A percentile compares a stretch with the other conserved stretches of the same genome.
Evolutionary conservation across 1,140 invertebrate genomes (phyloP).

Genomic region (Vanessa atalanta): DNA sequence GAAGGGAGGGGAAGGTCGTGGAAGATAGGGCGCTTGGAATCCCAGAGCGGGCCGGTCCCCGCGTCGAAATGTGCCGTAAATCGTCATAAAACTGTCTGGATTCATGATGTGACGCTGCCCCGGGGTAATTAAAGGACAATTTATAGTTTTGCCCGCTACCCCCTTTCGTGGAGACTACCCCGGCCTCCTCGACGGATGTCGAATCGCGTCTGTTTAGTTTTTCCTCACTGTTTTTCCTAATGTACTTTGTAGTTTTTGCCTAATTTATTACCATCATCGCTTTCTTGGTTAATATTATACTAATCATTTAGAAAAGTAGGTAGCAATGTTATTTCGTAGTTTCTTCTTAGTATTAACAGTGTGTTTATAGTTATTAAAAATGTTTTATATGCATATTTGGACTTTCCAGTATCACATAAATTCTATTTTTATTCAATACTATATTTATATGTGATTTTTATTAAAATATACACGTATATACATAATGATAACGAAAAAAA

Average conservation of each 20-base stretch:
- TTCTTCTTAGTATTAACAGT: background rate
- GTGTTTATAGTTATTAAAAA: background rate
- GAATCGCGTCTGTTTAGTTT: conserved; percentile 59
- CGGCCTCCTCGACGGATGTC: conserved; percentile 58
- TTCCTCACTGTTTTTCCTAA: conserved; percentile 50
- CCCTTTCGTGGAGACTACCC: conserved; percentile 58
- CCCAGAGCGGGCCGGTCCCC: conserved; percentile 77
- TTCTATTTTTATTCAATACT: no score
- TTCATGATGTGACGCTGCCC: conserved; percentile 85
- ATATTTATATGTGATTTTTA: no score
- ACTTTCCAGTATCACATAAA: no score
- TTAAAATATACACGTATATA: no score
- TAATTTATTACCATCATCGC: conserved; percentile 20
- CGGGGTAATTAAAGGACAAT: conserved; percentile 85
- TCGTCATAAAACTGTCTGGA: conserved; percentile 87
- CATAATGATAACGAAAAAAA: no score
- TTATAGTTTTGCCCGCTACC: conserved; percentile 81
- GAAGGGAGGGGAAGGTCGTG: conserved; percentile 46
- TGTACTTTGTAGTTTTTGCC: conserved; percentile 34
- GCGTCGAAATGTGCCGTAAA: conserved; percentile 84
- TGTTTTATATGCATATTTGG: no score
- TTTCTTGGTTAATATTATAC: background rate
- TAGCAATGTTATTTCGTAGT: background rate
- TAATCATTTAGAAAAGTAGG: background rate
- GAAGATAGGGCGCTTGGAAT: conserved; percentile 58